Conservation (phyloP, 2,113 vertebrate species). For the Calidris pugnax region DNA sequence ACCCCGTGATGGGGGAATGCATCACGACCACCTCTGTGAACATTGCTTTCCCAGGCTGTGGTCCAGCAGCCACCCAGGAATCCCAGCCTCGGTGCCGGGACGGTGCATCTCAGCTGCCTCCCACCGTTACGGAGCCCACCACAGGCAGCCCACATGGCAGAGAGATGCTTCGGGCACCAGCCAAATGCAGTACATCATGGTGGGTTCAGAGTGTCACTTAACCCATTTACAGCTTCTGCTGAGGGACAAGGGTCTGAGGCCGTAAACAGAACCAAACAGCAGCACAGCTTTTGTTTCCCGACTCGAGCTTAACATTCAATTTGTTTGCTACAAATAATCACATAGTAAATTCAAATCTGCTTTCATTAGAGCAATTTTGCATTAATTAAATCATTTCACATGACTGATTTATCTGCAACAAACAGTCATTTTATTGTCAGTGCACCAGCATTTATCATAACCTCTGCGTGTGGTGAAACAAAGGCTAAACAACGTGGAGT, state of each 20-base stretch:
- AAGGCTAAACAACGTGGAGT: background rate
- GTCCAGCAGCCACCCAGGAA: background rate
- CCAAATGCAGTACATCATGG: background rate
- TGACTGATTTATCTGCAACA: conserved; percentile 43
- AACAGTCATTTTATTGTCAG: conserved; percentile 32
- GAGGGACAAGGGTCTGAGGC: background rate
- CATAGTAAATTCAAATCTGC: conserved; percentile 33
- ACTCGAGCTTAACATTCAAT: background rate
- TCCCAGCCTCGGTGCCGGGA: rapidly evolving
- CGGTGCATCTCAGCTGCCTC: background rate
- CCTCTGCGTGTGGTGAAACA: background rate
- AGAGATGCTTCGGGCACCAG: rapidly evolving
- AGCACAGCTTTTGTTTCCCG: conserved; percentile 13
- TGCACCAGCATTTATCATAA: background rate
- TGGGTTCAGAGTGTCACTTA: background rate
- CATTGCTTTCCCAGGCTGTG: background rate
- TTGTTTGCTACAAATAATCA: conserved; percentile 39
- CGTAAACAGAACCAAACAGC: background rate
- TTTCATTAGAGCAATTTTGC: conserved; percentile 45
- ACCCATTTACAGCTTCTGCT: background rate
- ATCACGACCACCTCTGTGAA: background rate
- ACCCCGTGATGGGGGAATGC: rapidly evolving
- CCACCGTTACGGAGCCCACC: rapidly evolving
- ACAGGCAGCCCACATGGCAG: background rate
- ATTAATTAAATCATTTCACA: conserved; percentile 38